Evolutionary conservation across 2,797 vertebrate genomes (phyloP), one percentile per base, ranked within the genome.

Genomic region (Apogon hyalosoma): DNA sequence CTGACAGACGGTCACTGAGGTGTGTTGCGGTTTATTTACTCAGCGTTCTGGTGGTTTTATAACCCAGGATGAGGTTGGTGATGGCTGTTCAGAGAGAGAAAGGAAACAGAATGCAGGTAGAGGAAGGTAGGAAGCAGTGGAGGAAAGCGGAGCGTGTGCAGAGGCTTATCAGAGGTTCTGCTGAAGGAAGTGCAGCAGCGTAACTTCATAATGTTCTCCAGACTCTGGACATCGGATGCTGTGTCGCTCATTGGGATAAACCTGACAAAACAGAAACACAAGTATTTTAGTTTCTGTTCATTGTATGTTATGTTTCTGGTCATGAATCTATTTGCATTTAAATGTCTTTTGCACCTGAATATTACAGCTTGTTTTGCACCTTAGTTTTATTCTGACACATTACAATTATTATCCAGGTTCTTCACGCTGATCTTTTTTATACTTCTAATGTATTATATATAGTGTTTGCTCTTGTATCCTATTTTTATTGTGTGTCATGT

Each of bases 221-320:
- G 97, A 98, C 92, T 99, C 97, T 0, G 96, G 96, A 94, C 97
- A 98, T 86, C 96, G 95, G 91, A 99, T 98, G 87, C 96, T 98
- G 94, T 98, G 97, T 83, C 97, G 94, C 92, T 98, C 97, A 0
- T 98, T 98, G 75, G 97, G 97, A 88, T 98, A 98, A 91, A 99
- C 95, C 97, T 99, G 42, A 5, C 47, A 51, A 64, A 36, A 68
- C 9, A 15, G 1, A 14, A 42, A 16, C 10, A 11, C n/a, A n/a
- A n/a, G n/a, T n/a, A n/a, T 10, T 10, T 28, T 28, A 28, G 2
- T 28, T 28, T 6, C 24, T 28, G 24, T 28, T 28, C 24, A 28
- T 3, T 28, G 4, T 21, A 21, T 21, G 19, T 28, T 28, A 28
- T 4, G 6, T 28, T 4, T 28, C 24, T 28, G 24, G 4, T 28